Conservation (phyloP, 2,888 invertebrate species). For the Stenichneumon culpator region DNA sequence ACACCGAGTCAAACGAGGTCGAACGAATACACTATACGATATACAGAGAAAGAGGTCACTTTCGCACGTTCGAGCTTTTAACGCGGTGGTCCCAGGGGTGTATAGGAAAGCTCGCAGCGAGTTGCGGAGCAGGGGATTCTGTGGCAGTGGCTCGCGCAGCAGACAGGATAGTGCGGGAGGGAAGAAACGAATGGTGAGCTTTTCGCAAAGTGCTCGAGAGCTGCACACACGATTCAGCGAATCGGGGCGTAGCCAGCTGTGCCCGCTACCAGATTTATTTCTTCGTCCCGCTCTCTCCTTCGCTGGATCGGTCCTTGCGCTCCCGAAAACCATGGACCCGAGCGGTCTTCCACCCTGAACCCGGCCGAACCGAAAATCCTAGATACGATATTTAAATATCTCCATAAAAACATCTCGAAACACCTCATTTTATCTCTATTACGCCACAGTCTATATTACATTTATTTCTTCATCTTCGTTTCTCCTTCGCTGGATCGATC, state of each 20-base stretch:
- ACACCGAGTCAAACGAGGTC: not conserved
- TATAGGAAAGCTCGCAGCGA: conserved; percentile 46
- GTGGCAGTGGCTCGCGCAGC: not conserved
- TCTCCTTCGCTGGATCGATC: too few species aligned
- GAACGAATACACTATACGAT: conserved; percentile 6
- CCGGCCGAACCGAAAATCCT: not conserved
- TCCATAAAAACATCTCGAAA: not conserved
- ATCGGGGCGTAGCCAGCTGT: conserved; percentile 62
- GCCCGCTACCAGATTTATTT: conserved; percentile 67
- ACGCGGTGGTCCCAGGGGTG: conserved; percentile 46
- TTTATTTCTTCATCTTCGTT: conserved; percentile 47
- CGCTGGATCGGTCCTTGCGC: not conserved
- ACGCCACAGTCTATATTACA: too few species aligned
- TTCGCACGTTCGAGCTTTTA: conserved; percentile 68
- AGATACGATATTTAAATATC: not conserved
- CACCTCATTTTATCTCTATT: not conserved
- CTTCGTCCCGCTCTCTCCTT: conserved; percentile 23
- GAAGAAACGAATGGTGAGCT: conserved; percentile 45
- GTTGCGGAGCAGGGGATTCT: not conserved
- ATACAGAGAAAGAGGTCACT: conserved; percentile 51
- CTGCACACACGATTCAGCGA: conserved; percentile 65
- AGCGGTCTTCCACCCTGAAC: not conserved
- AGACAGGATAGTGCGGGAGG: conserved; percentile 38
- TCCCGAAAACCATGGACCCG: not conserved
- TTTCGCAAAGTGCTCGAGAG: conserved; percentile 66